Evolutionary conservation across 2,888 invertebrate species (phyloP), one percentile per base, ranked within the genome.

Genomic region (Netelia virgata): DNA sequence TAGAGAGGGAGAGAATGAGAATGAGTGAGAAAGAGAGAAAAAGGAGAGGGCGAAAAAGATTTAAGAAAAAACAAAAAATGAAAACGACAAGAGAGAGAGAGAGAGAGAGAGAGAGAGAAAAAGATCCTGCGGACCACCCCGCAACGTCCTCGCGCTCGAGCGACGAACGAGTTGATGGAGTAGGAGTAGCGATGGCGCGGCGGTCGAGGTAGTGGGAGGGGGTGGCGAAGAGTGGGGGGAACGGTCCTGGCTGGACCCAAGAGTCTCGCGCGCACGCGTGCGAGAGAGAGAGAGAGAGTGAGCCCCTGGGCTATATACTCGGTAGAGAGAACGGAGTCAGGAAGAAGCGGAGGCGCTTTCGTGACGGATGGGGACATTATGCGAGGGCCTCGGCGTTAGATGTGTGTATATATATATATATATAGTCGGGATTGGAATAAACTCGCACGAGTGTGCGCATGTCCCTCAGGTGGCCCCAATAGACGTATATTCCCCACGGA

Each of bases 351-450:
- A 86, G 84, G 88, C 88, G 88, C 76, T 83, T 88, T 88, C 78
- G 85, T 91, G 91, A 91, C 91, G 88, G 88, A 91, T 91, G 91
- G 87, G 88, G 84, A 90, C 91, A 91, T 91, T 91, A 91, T 90
- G 85, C 90, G 87, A 72, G 86, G 76, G 64, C 80, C 72, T 18
- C 57, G 84, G 86, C 83, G 89, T 88, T 90, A 91, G 90, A 89
- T 90, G 89, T 90, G 87, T 87, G 86, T 87, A 80, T 73, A 83
- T 88, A 84, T 77, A 16, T 79, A 36, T 36, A 6, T 36, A 36
- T 36, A 36, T 36, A 36, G 36, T 6, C 36, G 6, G 36, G 88
- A 86, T 88, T 89, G 84, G 86, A 89, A 86, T 87, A 85, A 87
- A 88, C 87, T 88, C 36, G 6, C 36, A 36, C 85, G 83, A 85